Base-by-base conservation (phyloP, 2,797 vertebrate species). In the Danio jaintianensis region DNA sequence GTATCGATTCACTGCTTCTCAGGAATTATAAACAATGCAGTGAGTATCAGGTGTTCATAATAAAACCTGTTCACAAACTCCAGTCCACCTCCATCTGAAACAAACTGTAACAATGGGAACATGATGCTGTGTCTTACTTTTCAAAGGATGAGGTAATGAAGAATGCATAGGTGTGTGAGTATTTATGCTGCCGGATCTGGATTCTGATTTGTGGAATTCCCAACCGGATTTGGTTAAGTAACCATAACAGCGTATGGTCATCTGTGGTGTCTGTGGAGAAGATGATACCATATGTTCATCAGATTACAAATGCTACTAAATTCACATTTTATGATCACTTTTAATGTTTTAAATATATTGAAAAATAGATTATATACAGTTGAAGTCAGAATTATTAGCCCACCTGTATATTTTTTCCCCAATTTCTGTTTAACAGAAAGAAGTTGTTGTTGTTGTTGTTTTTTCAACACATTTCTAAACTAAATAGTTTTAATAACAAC, bases 191-290 rank as follows among this genome's bases (percentile, higher is more conserved):
- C 86, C 97, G 96, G 78, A 98, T 96, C 89, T 99, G 98, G 88
- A 98, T 96, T 85, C 97, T 98, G 89, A 99, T 96, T 89, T 99
- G 97, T 0, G 98, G 98, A 88, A 99, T 97, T 85, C 97, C 97
- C 86, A 98, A 92, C 43, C 98, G 96, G 89, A 99, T 96, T 90
- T 98, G 97, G 92, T 99, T 99, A 78, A 99, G 95, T 86, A 99
- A 90, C 98, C 98, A 99, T 66, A 99, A 95, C 86, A 99, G 93
- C 10, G 97, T 98, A 94, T 98, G 97, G 92, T 99, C 98, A 45
- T 98, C 97, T 1, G 95, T 99, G 12, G 89, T 91, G 87, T 98
- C 98, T 99, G 93, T 47, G 87, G 86, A 85, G 72, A 13, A 83
- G 78, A 88, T 52, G 80, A 50, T 45, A 64, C 62, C 16, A 58